phyloP scores from a whole-genome alignment of 2,888 invertebrate species.

The Sinelater perroti region DNA sequence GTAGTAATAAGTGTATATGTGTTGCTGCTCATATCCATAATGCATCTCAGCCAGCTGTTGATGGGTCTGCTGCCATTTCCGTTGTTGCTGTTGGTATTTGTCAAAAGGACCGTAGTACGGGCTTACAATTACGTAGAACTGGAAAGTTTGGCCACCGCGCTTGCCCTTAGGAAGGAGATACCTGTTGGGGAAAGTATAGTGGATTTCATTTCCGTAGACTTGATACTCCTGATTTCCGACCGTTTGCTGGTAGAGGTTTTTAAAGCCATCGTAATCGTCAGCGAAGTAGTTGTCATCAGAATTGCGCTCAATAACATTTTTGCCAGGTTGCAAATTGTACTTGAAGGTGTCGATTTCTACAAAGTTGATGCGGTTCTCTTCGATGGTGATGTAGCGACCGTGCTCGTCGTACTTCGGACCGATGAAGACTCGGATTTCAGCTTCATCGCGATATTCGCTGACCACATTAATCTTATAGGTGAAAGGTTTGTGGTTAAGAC shows the following conservation, averaged over 20 bases:
- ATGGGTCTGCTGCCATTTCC: not conserved
- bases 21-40: slow-evolving; percentile 5
- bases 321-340: slow-evolving; percentile 70
- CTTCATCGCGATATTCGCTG: slow-evolving; percentile 67
- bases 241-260: too few species aligned
- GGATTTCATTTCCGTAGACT: slow-evolving; percentile 61
- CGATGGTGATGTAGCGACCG: slow-evolving; percentile 63
- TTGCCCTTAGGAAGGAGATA: slow-evolving; percentile 76
- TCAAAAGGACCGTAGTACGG: slow-evolving; percentile 52
- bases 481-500: slow-evolving; percentile 77
- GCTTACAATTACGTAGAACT: slow-evolving; percentile 63
- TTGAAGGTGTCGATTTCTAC: slow-evolving; percentile 69
- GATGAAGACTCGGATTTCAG: slow-evolving; percentile 71
- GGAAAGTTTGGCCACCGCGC: too few species aligned
- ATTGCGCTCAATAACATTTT: too few species aligned
- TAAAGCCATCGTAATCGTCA: too few species aligned
- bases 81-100: not conserved
- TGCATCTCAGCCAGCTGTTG: too few species aligned
- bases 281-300: too few species aligned
- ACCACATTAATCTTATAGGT: slow-evolving; percentile 67
- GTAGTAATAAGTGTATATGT: slow-evolving; percentile 33
- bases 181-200: slow-evolving; percentile 62
- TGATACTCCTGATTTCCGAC: too few species aligned
- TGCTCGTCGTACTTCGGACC: slow-evolving; percentile 74
- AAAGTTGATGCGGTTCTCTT: slow-evolving; percentile 69